Percentiles rank a stretch among this genome's conserved stretches.
Conservation (phyloP, 1,140 invertebrate species). For the Halictus rubicundus region DNA sequence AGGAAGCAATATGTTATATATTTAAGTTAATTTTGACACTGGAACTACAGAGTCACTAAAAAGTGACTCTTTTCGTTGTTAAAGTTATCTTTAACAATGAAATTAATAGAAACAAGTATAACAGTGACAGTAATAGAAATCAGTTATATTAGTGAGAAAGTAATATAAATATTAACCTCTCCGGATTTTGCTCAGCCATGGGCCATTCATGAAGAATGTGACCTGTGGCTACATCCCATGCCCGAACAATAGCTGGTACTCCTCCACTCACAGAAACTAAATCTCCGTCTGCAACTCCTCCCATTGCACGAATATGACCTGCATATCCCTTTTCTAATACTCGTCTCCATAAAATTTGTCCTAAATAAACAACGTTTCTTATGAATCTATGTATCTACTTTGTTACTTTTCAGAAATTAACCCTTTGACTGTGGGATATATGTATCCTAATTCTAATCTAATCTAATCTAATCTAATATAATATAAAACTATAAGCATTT, state of each 20-base stretch:
- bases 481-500: no score
- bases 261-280: conserved; percentile 87
- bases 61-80: no score
- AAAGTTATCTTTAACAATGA: no score
- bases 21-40: no score
- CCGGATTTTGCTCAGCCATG: conserved; percentile 76
- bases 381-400: neutral
- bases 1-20: no score
- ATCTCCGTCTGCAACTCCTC: conserved; percentile 83
- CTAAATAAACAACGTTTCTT: conserved; percentile 70
- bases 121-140: conserved; percentile 2
- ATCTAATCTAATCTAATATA: no score
- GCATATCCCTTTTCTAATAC: conserved; percentile 85
- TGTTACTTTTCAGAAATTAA: neutral
- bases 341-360: conserved; percentile 91
- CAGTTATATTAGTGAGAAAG: conserved; percentile 9
- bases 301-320: conserved; percentile 77
- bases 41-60: no score
- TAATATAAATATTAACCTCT: conserved; percentile 67
- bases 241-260: conserved; percentile 87
- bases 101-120: no score
- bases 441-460: no score
- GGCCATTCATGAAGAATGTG: conserved; percentile 81
- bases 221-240: conserved; percentile 88
- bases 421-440: no score